Percentiles rank a stretch among this genome's conserved stretches.
Evolutionary conservation across 2,888 invertebrate species (phyloP).

Genomic region (Leptinotarsa juncta): DNA sequence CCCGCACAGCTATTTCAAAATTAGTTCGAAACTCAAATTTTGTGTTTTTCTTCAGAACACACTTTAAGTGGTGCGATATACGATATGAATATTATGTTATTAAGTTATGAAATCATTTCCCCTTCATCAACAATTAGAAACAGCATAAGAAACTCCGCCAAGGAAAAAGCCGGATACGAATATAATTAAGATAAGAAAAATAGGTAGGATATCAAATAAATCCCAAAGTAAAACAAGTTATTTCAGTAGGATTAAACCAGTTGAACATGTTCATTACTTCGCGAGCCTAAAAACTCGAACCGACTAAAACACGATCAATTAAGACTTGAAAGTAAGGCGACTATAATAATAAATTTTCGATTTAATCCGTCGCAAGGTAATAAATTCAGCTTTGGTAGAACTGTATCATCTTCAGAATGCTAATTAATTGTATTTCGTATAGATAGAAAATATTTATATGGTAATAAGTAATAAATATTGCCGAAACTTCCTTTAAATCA

Average conservation of each 20-base stretch:
- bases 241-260: slow-evolving; percentile 10
- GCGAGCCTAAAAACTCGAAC: slow-evolving; percentile 6
- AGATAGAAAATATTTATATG: slow-evolving; percentile 27
- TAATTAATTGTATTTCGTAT: slow-evolving; percentile 38
- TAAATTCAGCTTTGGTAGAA: slow-evolving; percentile 44
- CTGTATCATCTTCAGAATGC: slow-evolving; percentile 42
- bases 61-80: no score
- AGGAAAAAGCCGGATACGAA: not conserved
- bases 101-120: no score
- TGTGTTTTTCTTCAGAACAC: no score
- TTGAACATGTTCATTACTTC: slow-evolving; percentile 12
- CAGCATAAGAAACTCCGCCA: not conserved
- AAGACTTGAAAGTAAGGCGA: slow-evolving; percentile 45
- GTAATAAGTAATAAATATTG: slow-evolving; percentile 4
- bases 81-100: no score
- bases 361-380: slow-evolving; percentile 36
- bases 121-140: no score
- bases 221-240: slow-evolving; percentile 2
- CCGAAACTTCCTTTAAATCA: slow-evolving; percentile 2
- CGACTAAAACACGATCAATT: slow-evolving; percentile 44
- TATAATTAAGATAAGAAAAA: slow-evolving; percentile 16
- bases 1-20: no score
- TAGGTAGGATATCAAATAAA: not conserved
- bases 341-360: slow-evolving; percentile 47
- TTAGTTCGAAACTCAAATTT: no score